Evolutionary conservation across 2,888 invertebrate genomes (phyloP).

Genomic region (Epirrhoe tristata): DNA sequence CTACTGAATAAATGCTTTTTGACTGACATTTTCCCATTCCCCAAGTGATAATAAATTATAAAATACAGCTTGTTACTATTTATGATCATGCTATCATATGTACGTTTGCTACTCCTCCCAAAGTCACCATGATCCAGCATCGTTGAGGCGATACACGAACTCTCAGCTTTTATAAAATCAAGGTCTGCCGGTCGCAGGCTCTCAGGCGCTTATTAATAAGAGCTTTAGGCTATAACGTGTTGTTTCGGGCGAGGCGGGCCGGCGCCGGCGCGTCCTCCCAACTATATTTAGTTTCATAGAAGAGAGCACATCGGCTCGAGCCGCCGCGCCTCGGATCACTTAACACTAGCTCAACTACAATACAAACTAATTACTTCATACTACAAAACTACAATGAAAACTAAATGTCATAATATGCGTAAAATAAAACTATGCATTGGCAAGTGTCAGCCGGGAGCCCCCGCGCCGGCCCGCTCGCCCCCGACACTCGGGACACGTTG

Average conservation of each 20-base stretch:
- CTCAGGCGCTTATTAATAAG: too few relatives aligned
- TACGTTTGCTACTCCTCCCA: too few relatives aligned
- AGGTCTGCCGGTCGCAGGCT: neutral
- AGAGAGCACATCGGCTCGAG: neutral
- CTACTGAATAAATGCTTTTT: too few relatives aligned
- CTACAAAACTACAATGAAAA: conserved; percentile 45
- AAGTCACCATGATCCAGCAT: too few relatives aligned
- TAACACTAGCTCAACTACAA: conserved; percentile 35
- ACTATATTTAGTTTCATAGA: conserved; percentile 18
- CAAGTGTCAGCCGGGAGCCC: conserved; percentile 70
- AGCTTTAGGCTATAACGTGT: neutral
- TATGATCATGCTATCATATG: too few relatives aligned
- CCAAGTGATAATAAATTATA: too few relatives aligned
- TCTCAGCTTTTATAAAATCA: too few relatives aligned
- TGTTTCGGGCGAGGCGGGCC: conserved; percentile 10
- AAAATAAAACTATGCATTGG: conserved; percentile 78
- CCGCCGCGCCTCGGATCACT: conserved; percentile 19
- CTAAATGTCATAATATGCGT: conserved; percentile 62
- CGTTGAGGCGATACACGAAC: too few relatives aligned
- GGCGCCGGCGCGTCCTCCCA: conserved; percentile 5
- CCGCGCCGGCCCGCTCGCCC: conserved; percentile 9
- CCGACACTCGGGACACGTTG: too few relatives aligned
- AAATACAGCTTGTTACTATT: too few relatives aligned
- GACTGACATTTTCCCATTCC: too few relatives aligned
- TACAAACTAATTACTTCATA: conserved; percentile 43